Base-by-base conservation (phyloP, 1,140 invertebrate species). In the Tetraneura akinire region DNA sequence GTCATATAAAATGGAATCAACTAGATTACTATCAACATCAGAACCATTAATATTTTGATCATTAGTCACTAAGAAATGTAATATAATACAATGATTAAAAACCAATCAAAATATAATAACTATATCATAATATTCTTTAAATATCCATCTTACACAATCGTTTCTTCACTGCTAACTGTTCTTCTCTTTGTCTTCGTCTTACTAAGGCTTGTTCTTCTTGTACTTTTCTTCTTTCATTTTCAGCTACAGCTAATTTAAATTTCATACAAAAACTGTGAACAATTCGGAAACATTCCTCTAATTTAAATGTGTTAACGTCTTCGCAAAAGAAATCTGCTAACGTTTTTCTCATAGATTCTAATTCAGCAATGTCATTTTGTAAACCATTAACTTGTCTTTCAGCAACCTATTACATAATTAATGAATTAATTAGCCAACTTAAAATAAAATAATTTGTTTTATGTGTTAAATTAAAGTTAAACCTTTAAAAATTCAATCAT, bases 291-390 rank as follows among this genome's bases (percentile, higher is more conserved):
- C 96, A 98, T 85, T 98, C 96, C 85, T 98, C 96, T 18, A 98
- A 87, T 86, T 97, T 97, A 85, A 98, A 98, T 0, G 93, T 90
- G 45, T 89, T 90, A 0, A 90, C 87, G 85, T 98, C 96, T 86
- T 98, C 97, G 86, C 96, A 98, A 86, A 98, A 97, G 86, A 98
- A 98, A 68, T 96, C 93, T 0, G 96, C 91, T 4, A 99, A 86
- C 78, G 94, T 90, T 81, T 89, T 89, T 62, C 94, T 89, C 51
- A 94, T 90, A 11, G 88, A 87, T 82, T 96, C 94, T 11, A 98
- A 89, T 84, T 95, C 91, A 60, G 91, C 90, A 88, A 97, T 91
- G 81, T 93, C 92, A 64, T 90, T 87, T 84, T 96, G 92, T 29
- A 96, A 86, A 14, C 90, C 90, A 13, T 89, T 85, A 76, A 97